Evolutionary conservation across 2,797 vertebrate genomes (phyloP).

Genomic region (Sebastes kiyomatsui): DNA sequence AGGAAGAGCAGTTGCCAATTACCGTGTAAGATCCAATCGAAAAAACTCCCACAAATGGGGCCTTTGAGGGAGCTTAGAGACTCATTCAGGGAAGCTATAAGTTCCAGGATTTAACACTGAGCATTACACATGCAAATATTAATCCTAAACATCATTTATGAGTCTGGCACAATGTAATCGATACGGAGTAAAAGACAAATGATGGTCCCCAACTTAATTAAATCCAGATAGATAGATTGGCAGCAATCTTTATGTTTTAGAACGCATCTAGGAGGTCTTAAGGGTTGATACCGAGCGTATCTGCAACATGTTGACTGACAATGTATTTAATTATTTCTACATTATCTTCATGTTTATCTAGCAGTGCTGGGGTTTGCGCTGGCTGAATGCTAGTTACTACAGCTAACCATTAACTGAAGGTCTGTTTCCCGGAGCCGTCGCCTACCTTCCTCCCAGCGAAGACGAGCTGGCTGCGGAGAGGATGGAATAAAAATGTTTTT

Average conservation of each 20-base stretch:
- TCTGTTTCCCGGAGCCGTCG: too few relatives aligned
- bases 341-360: too few relatives aligned
- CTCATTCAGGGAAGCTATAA: slow-evolving; percentile 13
- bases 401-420: too few relatives aligned
- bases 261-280: neutral
- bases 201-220: neutral
- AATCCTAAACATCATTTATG: slow-evolving; percentile 33
- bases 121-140: slow-evolving; percentile 40
- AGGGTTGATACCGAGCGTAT: too few relatives aligned
- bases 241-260: too few relatives aligned
- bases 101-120: slow-evolving; percentile 23
- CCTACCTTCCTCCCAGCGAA: too few relatives aligned
- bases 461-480: too few relatives aligned
- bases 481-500: too few relatives aligned
- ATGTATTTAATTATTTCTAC: too few relatives aligned
- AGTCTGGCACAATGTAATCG: slow-evolving; percentile 16
- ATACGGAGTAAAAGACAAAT: slow-evolving; percentile 30
- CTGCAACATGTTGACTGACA: neutral
- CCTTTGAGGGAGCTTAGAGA: slow-evolving; percentile 37
- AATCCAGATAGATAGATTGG: neutral
- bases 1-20: slow-evolving; percentile 40
- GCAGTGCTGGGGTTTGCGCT: too few relatives aligned
- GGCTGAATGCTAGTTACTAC: fast-evolving
- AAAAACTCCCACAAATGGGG: slow-evolving; percentile 20
- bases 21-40: slow-evolving; percentile 16